Evolutionary conservation across 2,888 invertebrate genomes (phyloP).

Genomic region (Eurytoma californica): DNA sequence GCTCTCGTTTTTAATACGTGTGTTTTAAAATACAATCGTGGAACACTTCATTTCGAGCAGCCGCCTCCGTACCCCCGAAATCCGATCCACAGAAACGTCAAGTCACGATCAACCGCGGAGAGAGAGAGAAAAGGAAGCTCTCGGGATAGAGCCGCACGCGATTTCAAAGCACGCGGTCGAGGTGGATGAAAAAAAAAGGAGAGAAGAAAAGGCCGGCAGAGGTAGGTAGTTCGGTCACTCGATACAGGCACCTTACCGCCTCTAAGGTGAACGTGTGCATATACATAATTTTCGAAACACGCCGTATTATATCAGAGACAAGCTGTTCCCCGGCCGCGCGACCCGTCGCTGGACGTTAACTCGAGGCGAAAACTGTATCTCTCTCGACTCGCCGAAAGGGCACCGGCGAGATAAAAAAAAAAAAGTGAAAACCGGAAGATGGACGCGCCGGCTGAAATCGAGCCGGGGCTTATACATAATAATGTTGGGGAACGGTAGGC

Average conservation of each 20-base stretch:
- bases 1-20: constrained; percentile 10
- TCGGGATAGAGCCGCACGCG: too few species aligned
- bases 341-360: constrained; percentile 9
- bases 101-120: neutral
- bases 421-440: neutral
- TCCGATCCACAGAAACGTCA: constrained; percentile 32
- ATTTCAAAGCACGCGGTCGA: too few species aligned
- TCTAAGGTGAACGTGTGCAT: neutral
- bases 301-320: constrained; percentile 45
- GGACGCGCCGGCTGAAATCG: neutral
- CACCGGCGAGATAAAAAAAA: neutral
- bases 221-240: constrained; percentile 21
- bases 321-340: constrained; percentile 16
- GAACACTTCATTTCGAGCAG: neutral
- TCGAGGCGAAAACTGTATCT: constrained; percentile 44
- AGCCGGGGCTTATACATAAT: constrained; percentile 5
- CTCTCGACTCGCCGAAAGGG: neutral
- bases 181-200: neutral
- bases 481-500: neutral
- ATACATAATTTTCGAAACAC: constrained; percentile 20
- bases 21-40: constrained; percentile 14
- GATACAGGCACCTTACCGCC: constrained; percentile 23
- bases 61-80: neutral
- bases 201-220: neutral
- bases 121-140: neutral